Conservation (phyloP, 1,140 invertebrate species). For the Spodoptera litura region DNA sequence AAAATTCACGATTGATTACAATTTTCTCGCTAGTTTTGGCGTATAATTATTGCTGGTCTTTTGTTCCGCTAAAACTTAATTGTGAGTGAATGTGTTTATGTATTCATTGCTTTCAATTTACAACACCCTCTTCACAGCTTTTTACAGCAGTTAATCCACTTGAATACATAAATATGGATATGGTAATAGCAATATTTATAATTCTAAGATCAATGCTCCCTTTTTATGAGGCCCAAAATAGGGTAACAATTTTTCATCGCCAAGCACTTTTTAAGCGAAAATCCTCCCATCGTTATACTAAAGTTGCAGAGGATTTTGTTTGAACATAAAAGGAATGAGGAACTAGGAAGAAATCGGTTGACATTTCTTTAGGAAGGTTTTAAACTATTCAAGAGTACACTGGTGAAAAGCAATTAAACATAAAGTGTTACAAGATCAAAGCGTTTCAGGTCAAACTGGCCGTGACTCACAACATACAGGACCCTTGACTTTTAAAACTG, state of each 20-base stretch:
- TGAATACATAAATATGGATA: constrained; percentile 6
- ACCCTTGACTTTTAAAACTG: constrained; percentile 41
- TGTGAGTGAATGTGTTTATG: not conserved
- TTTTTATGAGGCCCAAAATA: not conserved
- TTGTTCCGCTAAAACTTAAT: not conserved
- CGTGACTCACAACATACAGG: constrained; percentile 2
- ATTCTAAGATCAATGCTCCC: not conserved
- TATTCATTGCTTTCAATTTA: not conserved
- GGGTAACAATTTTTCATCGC: not conserved
- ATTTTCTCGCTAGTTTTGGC: not conserved
- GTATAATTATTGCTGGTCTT: too few species aligned
- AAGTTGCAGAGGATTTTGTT: too few species aligned
- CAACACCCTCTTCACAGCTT: not conserved
- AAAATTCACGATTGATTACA: too few species aligned
- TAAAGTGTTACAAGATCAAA: constrained; percentile 19
- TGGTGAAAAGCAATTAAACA: not conserved
- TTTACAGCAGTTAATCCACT: not conserved
- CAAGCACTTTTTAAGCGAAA: not conserved
- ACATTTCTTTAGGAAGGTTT: too few species aligned
- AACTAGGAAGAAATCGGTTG: too few species aligned
- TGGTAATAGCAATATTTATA: constrained; percentile 29
- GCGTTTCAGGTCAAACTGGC: not conserved
- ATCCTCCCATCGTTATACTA: too few species aligned
- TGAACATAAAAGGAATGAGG: too few species aligned
- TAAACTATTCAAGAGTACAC: too few species aligned